A percentile compares a stretch with the other conserved stretches of the same genome.
phyloP scores from a whole-genome alignment of 1,140 invertebrate species.

The Dufourea novaeangliae region DNA sequence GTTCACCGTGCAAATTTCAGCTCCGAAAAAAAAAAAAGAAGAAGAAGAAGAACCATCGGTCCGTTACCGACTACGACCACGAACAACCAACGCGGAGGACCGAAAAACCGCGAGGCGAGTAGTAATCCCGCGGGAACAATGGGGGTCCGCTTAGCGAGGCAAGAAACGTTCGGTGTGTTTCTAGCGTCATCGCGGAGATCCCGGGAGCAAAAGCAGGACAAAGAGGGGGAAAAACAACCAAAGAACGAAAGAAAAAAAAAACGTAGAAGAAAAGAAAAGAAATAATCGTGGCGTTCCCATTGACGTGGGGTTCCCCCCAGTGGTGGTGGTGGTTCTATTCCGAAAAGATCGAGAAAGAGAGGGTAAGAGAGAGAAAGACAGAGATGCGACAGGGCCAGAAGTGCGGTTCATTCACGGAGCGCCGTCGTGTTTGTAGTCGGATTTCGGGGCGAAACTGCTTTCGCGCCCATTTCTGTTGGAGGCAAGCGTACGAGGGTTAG shows the following conservation, averaged over 20 bases:
- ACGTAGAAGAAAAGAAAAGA: neutral
- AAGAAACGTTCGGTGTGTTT: neutral
- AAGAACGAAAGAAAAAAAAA: neutral
- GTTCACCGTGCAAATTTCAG: neutral
- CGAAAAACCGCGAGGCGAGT: neutral
- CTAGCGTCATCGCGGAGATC: neutral
- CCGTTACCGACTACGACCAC: neutral
- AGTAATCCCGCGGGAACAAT: conserved; percentile 3
- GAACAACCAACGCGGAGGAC: neutral
- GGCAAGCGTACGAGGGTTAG: conserved; percentile 62
- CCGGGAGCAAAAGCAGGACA: neutral
- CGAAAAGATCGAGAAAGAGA: conserved; percentile 4
- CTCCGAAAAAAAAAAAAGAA: neutral
- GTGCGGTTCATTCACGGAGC: conserved; percentile 53
- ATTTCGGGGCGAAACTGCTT: conserved; percentile 62
- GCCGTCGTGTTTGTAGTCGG: conserved; percentile 56
- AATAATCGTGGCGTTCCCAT: conserved; percentile 34
- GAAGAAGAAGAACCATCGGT: neutral
- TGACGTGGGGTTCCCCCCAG: conserved; percentile 19
- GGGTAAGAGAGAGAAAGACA: neutral
- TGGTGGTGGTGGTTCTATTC: conserved; percentile 30
- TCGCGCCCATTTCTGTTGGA: conserved; percentile 57
- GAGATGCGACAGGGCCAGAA: no score
- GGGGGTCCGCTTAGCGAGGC: conserved; percentile 5
- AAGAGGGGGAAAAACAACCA: neutral